phyloP scores from a whole-genome alignment of 2,797 vertebrate species.

The Ambastaia sidthimunki region DNA sequence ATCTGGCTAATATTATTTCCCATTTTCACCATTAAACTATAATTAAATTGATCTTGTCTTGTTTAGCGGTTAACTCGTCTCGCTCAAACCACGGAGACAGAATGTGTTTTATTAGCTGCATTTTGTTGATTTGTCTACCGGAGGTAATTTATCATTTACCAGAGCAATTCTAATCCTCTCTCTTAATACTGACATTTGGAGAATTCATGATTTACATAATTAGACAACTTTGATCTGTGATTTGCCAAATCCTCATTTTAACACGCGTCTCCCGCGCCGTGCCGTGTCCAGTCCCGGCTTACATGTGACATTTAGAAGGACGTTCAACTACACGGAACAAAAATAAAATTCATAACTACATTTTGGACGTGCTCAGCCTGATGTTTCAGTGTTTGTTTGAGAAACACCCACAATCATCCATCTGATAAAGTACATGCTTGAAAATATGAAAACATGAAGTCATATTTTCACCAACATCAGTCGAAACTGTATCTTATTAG shows the following conservation, averaged over 20 bases:
- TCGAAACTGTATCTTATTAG: no score
- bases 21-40: constrained; percentile 38
- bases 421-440: constrained; percentile 3
- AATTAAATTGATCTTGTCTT: background rate
- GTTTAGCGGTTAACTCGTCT: constrained; percentile 28
- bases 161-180: constrained; percentile 84
- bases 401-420: constrained; percentile 16
- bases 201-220: constrained; percentile 98
- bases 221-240: constrained; percentile 92
- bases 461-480: no score
- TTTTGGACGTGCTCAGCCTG: constrained; percentile 14
- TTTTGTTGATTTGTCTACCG: constrained; percentile 60
- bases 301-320: constrained; percentile 78
- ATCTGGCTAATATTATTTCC: background rate
- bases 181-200: constrained; percentile 91
- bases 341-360: constrained; percentile 59
- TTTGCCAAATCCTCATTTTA: constrained; percentile 87
- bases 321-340: constrained; percentile 64
- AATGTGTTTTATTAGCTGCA: constrained; percentile 40
- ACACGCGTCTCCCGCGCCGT: constrained; percentile 66
- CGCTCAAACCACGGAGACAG: background rate
- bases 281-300: constrained; percentile 73
- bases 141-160: constrained; percentile 79
- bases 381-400: constrained; percentile 9
- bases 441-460: no score